Conservation (phyloP, 1,140 invertebrate genomes). For the Lepidurus apus region DNA sequence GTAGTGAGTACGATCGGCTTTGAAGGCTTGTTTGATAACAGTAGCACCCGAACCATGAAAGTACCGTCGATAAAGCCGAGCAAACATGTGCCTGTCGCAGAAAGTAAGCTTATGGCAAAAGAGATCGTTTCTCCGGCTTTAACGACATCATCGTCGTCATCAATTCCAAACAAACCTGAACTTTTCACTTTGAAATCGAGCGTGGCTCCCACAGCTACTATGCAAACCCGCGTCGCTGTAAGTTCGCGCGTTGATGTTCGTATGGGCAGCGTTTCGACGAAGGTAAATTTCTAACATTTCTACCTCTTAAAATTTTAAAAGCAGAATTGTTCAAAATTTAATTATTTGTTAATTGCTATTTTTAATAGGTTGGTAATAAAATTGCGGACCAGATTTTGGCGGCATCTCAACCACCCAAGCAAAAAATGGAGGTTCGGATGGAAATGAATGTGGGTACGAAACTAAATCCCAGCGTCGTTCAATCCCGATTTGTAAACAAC, state of each 20-base stretch:
- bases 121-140: too few species aligned
- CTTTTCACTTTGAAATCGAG: background rate
- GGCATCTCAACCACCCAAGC: background rate
- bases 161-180: background rate
- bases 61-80: background rate
- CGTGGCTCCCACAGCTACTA: background rate
- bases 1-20: constrained; percentile 23
- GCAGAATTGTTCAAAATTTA: too few species aligned
- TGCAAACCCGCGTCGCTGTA: background rate
- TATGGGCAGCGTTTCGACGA: background rate
- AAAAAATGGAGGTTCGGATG: constrained; percentile 26
- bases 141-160: background rate
- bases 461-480: background rate
- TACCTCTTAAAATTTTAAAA: too few species aligned
- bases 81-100: background rate
- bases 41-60: background rate
- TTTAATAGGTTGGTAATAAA: background rate
- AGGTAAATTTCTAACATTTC: too few species aligned
- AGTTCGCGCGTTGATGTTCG: background rate
- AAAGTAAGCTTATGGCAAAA: too few species aligned
- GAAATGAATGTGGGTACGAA: constrained; percentile 29
- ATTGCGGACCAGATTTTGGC: background rate
- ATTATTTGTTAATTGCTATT: too few species aligned
- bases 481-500: background rate
- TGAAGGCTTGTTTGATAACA: constrained; percentile 26